phyloP scores from a whole-genome alignment of 1,140 invertebrate genomes.

The Bombus affinis region DNA sequence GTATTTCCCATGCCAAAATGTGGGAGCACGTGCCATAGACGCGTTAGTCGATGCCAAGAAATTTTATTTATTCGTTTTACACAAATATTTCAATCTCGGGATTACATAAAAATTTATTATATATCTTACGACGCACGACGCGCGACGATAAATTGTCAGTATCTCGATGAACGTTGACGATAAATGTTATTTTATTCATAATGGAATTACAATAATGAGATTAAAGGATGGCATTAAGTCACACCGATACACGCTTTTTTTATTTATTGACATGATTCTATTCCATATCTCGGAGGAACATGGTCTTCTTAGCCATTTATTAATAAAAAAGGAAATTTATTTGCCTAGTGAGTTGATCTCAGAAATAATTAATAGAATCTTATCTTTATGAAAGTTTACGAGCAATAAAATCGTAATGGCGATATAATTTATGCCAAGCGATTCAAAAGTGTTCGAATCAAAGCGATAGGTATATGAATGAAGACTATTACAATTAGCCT shows the following conservation, averaged over 20 bases:
- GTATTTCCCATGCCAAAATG: neutral
- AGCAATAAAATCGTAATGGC: neutral
- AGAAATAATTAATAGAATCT: neutral
- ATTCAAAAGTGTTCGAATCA: neutral
- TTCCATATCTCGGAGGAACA: too few species aligned
- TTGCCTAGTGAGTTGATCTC: neutral
- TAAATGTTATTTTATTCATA: too few species aligned
- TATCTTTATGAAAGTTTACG: neutral
- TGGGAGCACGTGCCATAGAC: too few species aligned
- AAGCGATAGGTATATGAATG: neutral
- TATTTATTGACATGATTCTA: too few species aligned
- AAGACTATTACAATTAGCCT: neutral
- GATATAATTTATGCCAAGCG: neutral
- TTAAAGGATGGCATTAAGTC: too few species aligned
- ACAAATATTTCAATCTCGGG: neutral
- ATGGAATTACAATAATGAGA: too few species aligned
- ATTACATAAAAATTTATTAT: neutral
- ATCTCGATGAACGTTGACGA: too few species aligned
- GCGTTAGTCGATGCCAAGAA: too few species aligned
- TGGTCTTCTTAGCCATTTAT: neutral
- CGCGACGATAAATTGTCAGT: too few species aligned
- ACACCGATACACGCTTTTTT: too few species aligned
- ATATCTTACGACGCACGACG: too few species aligned
- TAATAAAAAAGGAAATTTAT: neutral
- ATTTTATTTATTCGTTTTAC: neutral